phyloP scores from a whole-genome alignment of 2,113 vertebrate species.

The Thymallus thymallus region DNA sequence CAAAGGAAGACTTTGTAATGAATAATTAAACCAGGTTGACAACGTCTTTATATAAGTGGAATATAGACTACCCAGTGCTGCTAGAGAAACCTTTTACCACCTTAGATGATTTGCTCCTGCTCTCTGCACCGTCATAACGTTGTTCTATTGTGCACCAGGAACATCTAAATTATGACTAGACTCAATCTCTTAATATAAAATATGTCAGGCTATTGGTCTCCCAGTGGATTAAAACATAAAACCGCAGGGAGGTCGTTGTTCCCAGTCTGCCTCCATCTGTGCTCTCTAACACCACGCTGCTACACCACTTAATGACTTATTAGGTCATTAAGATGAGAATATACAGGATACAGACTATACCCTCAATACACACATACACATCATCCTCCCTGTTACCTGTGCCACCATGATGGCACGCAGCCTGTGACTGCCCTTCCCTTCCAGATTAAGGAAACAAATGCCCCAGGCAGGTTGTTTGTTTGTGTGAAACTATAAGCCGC shows the following conservation, averaged over 20 bases:
- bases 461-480: slow-evolving; percentile 17
- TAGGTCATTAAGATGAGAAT: slow-evolving; percentile 52
- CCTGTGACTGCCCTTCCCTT: slow-evolving; percentile 4
- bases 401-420: slow-evolving; percentile 10
- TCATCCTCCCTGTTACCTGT: slow-evolving; percentile 19
- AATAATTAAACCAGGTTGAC: no score
- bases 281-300: slow-evolving; percentile 48
- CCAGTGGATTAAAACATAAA: slow-evolving; percentile 67
- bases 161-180: slow-evolving; percentile 36
- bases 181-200: slow-evolving; percentile 61
- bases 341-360: slow-evolving; percentile 6
- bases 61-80: no score
- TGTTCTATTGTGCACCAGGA: slow-evolving; percentile 26
- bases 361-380: slow-evolving; percentile 8
- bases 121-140: no score
- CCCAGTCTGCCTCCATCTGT: slow-evolving; percentile 60
- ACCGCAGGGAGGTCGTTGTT: slow-evolving; percentile 61
- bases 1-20: no score
- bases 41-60: background rate
- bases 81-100: no score
- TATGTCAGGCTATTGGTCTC: slow-evolving; percentile 72
- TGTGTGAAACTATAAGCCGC: slow-evolving; percentile 48
- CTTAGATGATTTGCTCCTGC: no score
- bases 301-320: slow-evolving; percentile 58
- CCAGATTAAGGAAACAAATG: slow-evolving; percentile 29